Evolutionary conservation across 2,888 invertebrate genomes (phyloP).

Genomic region (Leptopterna dolabrata): DNA sequence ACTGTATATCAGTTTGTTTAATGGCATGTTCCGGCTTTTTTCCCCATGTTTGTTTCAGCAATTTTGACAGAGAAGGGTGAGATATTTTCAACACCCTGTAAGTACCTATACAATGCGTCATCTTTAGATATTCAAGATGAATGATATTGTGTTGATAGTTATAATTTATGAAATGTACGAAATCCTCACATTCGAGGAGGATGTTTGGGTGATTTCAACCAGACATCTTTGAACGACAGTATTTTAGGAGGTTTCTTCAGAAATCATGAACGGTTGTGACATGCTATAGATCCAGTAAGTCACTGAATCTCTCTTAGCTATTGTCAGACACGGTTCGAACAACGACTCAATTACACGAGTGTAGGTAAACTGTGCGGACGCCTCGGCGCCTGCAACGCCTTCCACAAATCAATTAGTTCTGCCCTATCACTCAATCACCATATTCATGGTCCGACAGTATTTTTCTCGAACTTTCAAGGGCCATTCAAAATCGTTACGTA

Average conservation of each 20-base stretch:
- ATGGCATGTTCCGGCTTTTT: too few relatives aligned
- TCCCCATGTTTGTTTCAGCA: too few relatives aligned
- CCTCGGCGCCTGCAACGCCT: not conserved
- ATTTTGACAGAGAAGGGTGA: too few relatives aligned
- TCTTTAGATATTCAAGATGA: too few relatives aligned
- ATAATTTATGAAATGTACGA: too few relatives aligned
- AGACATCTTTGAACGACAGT: not conserved
- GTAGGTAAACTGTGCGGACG: not conserved
- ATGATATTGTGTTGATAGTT: too few relatives aligned
- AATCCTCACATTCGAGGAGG: too few relatives aligned
- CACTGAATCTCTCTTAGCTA: not conserved
- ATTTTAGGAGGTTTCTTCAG: not conserved
- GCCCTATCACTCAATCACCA: not conserved
- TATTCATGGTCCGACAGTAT: not conserved
- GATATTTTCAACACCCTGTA: too few relatives aligned
- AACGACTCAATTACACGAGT: slow-evolving; percentile 1
- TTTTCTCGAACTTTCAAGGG: not conserved
- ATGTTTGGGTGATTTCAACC: not conserved
- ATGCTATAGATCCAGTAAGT: not conserved
- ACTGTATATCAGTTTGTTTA: too few relatives aligned
- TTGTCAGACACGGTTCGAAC: not conserved
- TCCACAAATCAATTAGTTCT: not conserved
- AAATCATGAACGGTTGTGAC: not conserved
- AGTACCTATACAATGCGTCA: too few relatives aligned
- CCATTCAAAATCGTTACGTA: not conserved